A percentile compares a stretch with the other conserved stretches of the same genome.
Conservation (phyloP, 92 coral and sea anemone genomes). For the Pocillopora grandis region DNA sequence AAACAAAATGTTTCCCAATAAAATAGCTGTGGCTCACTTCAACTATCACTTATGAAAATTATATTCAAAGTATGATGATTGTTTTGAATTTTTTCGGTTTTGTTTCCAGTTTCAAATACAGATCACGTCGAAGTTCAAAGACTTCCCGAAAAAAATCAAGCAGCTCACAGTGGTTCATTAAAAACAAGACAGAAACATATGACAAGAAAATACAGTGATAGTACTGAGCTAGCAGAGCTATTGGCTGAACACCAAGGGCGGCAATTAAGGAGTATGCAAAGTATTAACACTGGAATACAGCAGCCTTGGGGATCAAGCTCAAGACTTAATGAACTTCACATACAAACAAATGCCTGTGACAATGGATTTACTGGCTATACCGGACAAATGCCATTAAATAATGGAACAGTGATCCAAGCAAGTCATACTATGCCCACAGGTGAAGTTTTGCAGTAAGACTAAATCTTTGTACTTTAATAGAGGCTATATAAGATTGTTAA, state of each 20-base stretch:
- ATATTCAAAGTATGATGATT: neutral
- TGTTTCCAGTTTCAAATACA: slow-evolving; percentile 20
- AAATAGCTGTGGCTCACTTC: neutral
- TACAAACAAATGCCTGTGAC: slow-evolving; percentile 4
- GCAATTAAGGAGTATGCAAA: slow-evolving; percentile 58
- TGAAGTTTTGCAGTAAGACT: too few relatives aligned
- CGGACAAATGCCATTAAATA: slow-evolving; percentile 32
- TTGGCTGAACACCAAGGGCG: slow-evolving; percentile 65
- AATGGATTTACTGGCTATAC: slow-evolving; percentile 5
- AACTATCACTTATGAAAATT: neutral
- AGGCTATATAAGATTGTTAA: too few relatives aligned
- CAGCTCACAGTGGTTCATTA: neutral
- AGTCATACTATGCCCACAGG: too few relatives aligned
- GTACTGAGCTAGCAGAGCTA: slow-evolving; percentile 65
- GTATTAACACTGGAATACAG: slow-evolving; percentile 19
- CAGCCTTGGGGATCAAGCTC: slow-evolving; percentile 80
- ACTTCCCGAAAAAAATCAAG: slow-evolving; percentile 5
- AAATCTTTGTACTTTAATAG: too few relatives aligned
- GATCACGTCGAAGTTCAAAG: slow-evolving; percentile 15
- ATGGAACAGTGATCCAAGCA: neutral
- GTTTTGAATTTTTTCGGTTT: neutral
- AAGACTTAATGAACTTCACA: slow-evolving; percentile 46
- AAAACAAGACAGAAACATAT: slow-evolving; percentile 7
- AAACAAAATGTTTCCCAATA: too few relatives aligned
- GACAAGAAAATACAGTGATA: slow-evolving; percentile 38